Base-by-base conservation (phyloP, 2,888 invertebrate genomes). In the Ditylenchus weischeri region DNA sequence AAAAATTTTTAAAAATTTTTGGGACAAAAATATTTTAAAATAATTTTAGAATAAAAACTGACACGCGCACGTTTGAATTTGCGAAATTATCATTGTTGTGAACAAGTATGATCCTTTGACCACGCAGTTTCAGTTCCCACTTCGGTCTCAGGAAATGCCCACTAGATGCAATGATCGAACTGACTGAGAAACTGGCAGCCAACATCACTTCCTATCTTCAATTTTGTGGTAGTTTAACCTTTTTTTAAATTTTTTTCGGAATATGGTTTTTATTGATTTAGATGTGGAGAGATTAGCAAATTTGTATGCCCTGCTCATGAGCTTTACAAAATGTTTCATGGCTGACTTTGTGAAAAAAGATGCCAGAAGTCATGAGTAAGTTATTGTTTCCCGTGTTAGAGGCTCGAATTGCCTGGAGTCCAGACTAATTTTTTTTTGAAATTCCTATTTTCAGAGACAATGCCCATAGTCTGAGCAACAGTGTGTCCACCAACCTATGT, bases 331-430 rank as follows among this genome's bases (percentile, higher is more conserved):
- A n/a, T 21, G 35, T 19, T 58, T 29, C 36, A 38, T 59, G 35
- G 35, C 23, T 19, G 35, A 21, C 6, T 59, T 59, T 19, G 43
- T 38, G 36, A 59, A 59, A 23, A 59, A 59, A 21, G 59, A 59
- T 59, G 23, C 59, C 11, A 23, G 59, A 23, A 59, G 1, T 11
- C 59, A 59, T 19, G 59, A 59, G 59, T 59, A 59, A 59, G 15
- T 29, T 36, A 29, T 2, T 29, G 29, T 59, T 59, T 59, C 21
- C 21, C 21, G 21, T 5, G 2, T 59, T 59, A 15, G 21, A 59
- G 11, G 15, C 19, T 59, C 35, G 6, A 29, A 38, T 59, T 18
- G n/a, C 54, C 7, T 11, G 13, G 11, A 54, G 54, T 21, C 15
- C 2, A 54, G 3, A 29, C 18, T 21, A 6, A 50, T 50, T 50